Conservation (phyloP, 1,140 invertebrate genomes). For the Drosophila murphyi region DNA sequence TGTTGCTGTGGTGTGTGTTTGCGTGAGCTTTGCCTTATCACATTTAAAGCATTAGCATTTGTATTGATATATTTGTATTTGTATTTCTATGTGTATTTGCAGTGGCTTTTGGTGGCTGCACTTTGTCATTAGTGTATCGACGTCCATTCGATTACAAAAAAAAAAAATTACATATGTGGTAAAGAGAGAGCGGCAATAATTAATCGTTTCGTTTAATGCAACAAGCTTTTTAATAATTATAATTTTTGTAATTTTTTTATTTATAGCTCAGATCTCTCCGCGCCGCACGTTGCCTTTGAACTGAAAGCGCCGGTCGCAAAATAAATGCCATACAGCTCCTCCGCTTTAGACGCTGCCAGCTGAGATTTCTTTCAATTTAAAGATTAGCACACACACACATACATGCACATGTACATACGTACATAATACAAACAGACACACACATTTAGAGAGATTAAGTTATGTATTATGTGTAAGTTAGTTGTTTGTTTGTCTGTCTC, state of each 20-base stretch:
- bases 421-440: constrained; percentile 1
- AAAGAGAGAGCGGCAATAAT: constrained; percentile 9
- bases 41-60: constrained; percentile 6
- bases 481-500: constrained; percentile 29
- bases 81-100: neutral
- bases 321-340: constrained; percentile 42
- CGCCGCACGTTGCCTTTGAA: constrained; percentile 48
- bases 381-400: constrained; percentile 59
- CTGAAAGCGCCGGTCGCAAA: constrained; percentile 57
- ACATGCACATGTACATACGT: no score
- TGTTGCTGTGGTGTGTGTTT: neutral
- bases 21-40: constrained; percentile 17
- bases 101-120: constrained; percentile 8
- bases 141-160: constrained; percentile 7
- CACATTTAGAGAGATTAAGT: constrained; percentile 34
- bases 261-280: constrained; percentile 22
- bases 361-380: constrained; percentile 80
- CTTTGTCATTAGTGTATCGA: constrained; percentile 2
- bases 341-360: constrained; percentile 46
- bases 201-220: constrained; percentile 10
- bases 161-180: neutral
- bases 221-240: constrained; percentile 11
- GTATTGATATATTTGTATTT: neutral
- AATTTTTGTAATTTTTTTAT: neutral
- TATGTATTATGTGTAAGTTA: constrained; percentile 67